Evolutionary conservation across 2,113 vertebrate species (phyloP).

Genomic region (Pterocles gutturalis): DNA sequence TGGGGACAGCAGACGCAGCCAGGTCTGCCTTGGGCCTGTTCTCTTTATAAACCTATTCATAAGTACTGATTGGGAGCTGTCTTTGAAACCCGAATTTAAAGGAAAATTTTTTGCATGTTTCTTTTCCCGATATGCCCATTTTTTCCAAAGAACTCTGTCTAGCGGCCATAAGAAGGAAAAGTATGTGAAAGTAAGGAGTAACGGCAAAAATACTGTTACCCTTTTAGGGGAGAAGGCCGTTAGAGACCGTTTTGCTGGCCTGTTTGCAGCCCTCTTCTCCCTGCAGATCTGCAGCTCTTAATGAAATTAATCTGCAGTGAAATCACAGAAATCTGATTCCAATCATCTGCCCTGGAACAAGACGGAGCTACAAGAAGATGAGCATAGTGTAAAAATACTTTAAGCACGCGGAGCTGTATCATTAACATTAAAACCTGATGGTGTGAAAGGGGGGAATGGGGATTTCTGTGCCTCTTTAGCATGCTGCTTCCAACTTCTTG

Average conservation of each 20-base stretch:
- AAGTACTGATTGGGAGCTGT: background rate
- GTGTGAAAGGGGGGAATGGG: background rate
- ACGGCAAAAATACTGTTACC: background rate
- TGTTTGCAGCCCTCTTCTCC: background rate
- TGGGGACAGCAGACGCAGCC: background rate
- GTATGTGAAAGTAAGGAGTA: background rate
- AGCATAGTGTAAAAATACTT: slow-evolving; percentile 39
- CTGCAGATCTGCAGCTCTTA: background rate
- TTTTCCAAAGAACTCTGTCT: background rate
- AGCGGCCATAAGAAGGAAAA: background rate
- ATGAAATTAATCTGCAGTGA: slow-evolving; percentile 49
- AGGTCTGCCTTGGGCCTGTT: background rate
- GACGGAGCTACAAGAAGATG: background rate
- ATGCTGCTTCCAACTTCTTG: background rate
- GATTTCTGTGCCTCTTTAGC: background rate
- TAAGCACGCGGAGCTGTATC: background rate
- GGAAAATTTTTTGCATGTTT: background rate
- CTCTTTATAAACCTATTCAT: background rate
- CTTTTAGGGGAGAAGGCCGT: background rate
- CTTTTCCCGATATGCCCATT: background rate
- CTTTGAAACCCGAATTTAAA: background rate
- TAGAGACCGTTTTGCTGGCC: background rate
- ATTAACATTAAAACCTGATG: slow-evolving; percentile 38
- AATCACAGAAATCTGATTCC: slow-evolving; percentile 65
- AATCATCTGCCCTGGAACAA: slow-evolving; percentile 17